Conservation (phyloP, 2,888 invertebrate species). For the Aporophyla nigra region DNA sequence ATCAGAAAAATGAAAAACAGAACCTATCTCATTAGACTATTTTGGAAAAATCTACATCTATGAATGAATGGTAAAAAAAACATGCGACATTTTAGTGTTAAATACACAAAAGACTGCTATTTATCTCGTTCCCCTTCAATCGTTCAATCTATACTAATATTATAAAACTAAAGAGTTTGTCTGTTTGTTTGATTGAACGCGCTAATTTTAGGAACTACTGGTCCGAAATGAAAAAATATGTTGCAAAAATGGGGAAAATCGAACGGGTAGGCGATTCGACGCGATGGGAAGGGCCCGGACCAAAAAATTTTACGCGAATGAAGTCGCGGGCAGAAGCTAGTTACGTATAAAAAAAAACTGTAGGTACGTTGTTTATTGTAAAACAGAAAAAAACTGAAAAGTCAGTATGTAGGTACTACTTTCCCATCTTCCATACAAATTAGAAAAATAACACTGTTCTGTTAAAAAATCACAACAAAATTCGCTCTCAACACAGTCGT, state of each 20-base stretch:
- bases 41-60: background rate
- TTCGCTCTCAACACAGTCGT: conserved; percentile 24
- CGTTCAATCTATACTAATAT: too few relatives aligned
- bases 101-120: background rate
- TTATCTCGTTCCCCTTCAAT: background rate
- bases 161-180: too few relatives aligned
- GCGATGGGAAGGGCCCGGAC: too few relatives aligned
- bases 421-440: background rate
- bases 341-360: too few relatives aligned
- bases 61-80: background rate
- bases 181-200: too few relatives aligned
- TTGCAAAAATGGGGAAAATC: too few relatives aligned
- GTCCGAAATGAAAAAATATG: too few relatives aligned
- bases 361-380: background rate
- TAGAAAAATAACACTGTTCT: background rate
- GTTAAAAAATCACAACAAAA: background rate
- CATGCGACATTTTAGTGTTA: background rate
- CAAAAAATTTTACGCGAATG: too few relatives aligned
- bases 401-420: background rate
- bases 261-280: too few relatives aligned
- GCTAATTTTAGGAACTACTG: too few relatives aligned
- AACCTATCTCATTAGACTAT: background rate
- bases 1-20: background rate
- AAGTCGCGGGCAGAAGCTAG: too few relatives aligned
- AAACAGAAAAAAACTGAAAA: background rate